Evolutionary conservation across 2,797 vertebrate genomes (phyloP).

Genomic region (Semotilus atromaculatus): DNA sequence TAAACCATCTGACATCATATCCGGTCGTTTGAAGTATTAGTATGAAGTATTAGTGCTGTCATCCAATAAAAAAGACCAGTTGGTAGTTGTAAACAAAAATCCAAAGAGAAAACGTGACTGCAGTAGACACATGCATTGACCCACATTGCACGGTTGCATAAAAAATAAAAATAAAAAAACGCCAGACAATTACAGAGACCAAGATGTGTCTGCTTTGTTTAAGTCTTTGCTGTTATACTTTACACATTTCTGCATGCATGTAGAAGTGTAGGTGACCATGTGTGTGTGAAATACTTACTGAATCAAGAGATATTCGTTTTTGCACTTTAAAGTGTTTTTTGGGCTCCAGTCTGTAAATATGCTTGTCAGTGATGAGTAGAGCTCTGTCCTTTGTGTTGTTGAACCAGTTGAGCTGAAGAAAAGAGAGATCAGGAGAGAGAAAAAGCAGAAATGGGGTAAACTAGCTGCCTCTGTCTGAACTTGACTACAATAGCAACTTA

Average conservation of each 20-base stretch:
- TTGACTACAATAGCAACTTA: neutral
- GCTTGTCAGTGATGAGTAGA: constrained; percentile 87
- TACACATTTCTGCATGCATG: neutral
- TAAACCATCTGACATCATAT: constrained; percentile 4
- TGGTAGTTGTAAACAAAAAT: neutral
- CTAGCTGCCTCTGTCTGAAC: neutral
- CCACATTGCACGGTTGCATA: constrained; percentile 32
- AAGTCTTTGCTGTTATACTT: neutral
- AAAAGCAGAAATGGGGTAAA: neutral
- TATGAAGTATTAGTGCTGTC: neutral
- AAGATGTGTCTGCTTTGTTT: neutral
- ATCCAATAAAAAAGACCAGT: neutral
- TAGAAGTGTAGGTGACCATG: neutral
- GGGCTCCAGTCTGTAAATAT: constrained; percentile 89
- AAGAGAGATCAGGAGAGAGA: neutral
- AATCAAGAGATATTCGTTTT: constrained; percentile 80
- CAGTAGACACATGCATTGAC: constrained; percentile 29
- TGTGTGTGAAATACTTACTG: constrained; percentile 75
- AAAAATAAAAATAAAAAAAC: constrained; percentile 1
- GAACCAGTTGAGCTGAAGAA: constrained; percentile 85
- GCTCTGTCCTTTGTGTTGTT: constrained; percentile 86
- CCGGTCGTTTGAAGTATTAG: constrained; percentile 1
- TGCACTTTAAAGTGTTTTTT: constrained; percentile 85
- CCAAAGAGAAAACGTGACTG: neutral
- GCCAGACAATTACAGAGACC: constrained; percentile 12